Conservation (phyloP, 2,888 invertebrate species). For the Acleris literana region DNA sequence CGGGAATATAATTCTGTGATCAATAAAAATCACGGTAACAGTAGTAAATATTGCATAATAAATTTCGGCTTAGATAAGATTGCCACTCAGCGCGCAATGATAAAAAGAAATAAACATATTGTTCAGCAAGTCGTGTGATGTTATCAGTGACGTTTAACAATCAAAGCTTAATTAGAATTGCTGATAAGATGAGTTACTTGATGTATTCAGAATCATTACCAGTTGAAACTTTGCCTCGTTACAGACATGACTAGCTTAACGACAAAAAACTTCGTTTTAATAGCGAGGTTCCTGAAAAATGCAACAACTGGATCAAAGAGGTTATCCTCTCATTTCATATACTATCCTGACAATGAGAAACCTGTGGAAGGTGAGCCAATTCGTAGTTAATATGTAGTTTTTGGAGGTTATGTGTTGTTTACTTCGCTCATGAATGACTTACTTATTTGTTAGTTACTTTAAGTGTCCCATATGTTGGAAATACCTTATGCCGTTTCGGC, state of each 20-base stretch:
- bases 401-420: conserved; percentile 29
- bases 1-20: neutral
- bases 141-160: conserved; percentile 43
- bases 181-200: conserved; percentile 73
- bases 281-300: conserved; percentile 62
- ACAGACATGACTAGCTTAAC: conserved; percentile 63
- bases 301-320: conserved; percentile 62
- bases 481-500: too few relatives aligned
- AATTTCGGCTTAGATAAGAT: conserved; percentile 14
- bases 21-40: conserved; percentile 22
- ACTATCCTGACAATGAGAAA: conserved; percentile 81
- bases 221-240: conserved; percentile 35
- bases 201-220: conserved; percentile 49
- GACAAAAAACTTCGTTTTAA: conserved; percentile 53
- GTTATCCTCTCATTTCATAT: conserved; percentile 84
- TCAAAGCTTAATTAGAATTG: conserved; percentile 74
- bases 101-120: conserved; percentile 34
- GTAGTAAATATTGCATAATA: conserved; percentile 10
- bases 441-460: too few relatives aligned
- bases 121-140: conserved; percentile 19
- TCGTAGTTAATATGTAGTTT: neutral
- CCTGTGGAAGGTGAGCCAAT: conserved; percentile 74
- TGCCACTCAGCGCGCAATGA: conserved; percentile 19
- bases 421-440: conserved; percentile 4
- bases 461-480: too few relatives aligned